A percentile compares a stretch with the other conserved stretches of the same genome.
Evolutionary conservation across 1,140 invertebrate genomes (phyloP).

Genomic region (Nephila pilipes): DNA sequence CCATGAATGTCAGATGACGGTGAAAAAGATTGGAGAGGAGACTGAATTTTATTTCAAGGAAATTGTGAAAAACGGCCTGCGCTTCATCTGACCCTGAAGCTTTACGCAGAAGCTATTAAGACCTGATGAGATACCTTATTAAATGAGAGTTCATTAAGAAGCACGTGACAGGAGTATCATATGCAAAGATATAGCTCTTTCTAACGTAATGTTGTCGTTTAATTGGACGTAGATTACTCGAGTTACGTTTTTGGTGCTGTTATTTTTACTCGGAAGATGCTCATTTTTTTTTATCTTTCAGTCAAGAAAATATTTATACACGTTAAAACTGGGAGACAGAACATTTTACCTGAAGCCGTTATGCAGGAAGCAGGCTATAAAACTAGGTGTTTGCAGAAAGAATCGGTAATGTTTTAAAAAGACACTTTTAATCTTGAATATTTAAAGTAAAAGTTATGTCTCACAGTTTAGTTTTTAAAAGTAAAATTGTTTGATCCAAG

Average conservation of each 20-base stretch:
- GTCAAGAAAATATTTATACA: slow-evolving; percentile 15
- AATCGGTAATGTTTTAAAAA: neutral
- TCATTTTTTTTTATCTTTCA: neutral
- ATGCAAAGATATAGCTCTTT: slow-evolving; percentile 29
- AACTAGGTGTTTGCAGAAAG: neutral
- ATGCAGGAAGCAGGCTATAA: neutral
- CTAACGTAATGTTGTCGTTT: slow-evolving; percentile 22
- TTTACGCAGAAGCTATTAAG: slow-evolving; percentile 67
- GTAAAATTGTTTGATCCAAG: too few relatives aligned
- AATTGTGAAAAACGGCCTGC: slow-evolving; percentile 19
- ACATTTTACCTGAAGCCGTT: slow-evolving; percentile 9
- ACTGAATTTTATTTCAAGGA: slow-evolving; percentile 7
- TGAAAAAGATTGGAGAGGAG: neutral
- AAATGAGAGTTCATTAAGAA: slow-evolving; percentile 66
- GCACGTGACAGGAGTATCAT: slow-evolving; percentile 48
- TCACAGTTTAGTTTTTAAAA: too few relatives aligned
- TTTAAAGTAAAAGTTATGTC: neutral
- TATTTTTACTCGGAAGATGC: neutral
- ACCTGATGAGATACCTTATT: slow-evolving; percentile 67
- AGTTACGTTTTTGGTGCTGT: slow-evolving; percentile 12
- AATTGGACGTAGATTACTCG: slow-evolving; percentile 36
- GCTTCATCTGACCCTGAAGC: slow-evolving; percentile 45
- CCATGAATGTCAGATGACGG: slow-evolving; percentile 1
- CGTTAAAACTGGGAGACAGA: neutral
- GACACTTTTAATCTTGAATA: neutral